These are phyloP conservation scores for Oncopodura yosiiana DNA, from an alignment of 1,140 invertebrate genomes.

Conservation along the genomic window DNA sequence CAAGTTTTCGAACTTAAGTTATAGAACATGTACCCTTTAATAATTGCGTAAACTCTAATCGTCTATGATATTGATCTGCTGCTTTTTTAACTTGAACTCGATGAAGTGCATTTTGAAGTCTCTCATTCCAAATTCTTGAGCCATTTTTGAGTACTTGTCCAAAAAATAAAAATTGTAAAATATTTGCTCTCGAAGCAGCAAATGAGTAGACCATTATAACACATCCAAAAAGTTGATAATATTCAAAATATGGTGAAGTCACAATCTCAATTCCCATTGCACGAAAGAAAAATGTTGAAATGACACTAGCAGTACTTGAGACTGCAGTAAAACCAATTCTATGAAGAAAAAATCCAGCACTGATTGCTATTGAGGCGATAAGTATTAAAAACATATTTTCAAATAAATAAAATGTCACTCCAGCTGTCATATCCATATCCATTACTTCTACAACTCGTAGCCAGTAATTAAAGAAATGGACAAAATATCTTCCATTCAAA, in stretches of 20 bases:
- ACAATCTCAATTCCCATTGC: neutral
- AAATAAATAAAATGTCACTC: conserved; percentile 14
- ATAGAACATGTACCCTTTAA: no score
- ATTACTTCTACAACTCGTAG: conserved; percentile 24
- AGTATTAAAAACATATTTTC: conserved; percentile 9
- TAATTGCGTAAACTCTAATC: conserved; percentile 10
- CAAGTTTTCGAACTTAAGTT: no score
- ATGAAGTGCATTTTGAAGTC: conserved; percentile 12
- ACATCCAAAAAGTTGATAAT: neutral
- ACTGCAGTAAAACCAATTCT: neutral
- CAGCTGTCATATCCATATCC: conserved; percentile 19
- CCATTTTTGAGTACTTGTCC: conserved; percentile 20
- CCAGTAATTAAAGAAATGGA: conserved; percentile 26
- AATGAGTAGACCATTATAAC: neutral
- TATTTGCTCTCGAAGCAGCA: conserved; percentile 14
- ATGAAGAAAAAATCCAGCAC: neutral
- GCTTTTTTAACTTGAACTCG: neutral
- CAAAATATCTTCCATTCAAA: conserved; percentile 10
- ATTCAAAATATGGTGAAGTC: neutral
- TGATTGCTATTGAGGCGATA: neutral
- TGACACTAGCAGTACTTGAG: neutral
- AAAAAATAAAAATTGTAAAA: conserved; percentile 26
- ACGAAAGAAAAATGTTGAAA: neutral
- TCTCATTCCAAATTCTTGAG: conserved; percentile 23
- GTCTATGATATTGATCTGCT: neutral